These are phyloP conservation scores for Drosophila pseudoobscura DNA, from an alignment of 1,140 invertebrate species.

Conservation along the genomic window DNA sequence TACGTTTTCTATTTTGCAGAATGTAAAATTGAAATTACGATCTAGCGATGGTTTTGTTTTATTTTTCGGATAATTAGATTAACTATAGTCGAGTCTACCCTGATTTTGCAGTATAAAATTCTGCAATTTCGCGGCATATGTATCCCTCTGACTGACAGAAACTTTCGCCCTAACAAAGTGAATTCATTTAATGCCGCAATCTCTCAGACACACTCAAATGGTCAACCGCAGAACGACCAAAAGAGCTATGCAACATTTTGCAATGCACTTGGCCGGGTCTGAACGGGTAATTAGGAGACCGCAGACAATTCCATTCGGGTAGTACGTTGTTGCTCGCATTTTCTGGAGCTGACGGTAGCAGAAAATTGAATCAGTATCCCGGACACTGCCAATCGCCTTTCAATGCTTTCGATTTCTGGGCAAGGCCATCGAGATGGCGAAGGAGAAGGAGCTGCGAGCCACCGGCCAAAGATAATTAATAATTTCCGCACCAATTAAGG, in stretches of 20 bases:
- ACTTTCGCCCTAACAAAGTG: conserved; percentile 1
- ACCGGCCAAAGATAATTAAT: conserved; percentile 66
- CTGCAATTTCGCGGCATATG: too few species aligned
- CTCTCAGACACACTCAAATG: conserved; percentile 2
- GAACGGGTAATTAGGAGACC: conserved; percentile 7
- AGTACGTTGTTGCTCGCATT: neutral
- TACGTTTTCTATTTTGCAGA: too few species aligned
- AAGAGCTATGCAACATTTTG: conserved; percentile 15
- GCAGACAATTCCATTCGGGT: conserved; percentile 19
- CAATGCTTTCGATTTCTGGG: conserved; percentile 50
- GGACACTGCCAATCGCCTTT: conserved; percentile 10
- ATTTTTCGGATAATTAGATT: too few species aligned
- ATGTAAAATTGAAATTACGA: too few species aligned
- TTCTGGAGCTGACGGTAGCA: neutral
- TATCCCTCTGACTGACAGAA: too few species aligned
- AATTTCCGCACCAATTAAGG: conserved; percentile 79
- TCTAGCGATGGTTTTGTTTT: too few species aligned
- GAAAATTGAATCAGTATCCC: conserved; percentile 24
- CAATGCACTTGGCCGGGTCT: conserved; percentile 8
- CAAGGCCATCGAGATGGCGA: too few species aligned
- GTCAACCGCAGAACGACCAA: conserved; percentile 11
- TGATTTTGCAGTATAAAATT: too few species aligned
- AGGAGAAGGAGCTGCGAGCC: conserved; percentile 3
- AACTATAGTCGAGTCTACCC: too few species aligned
- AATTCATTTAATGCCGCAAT: conserved; percentile 5